Percentiles rank a stretch among this genome's conserved stretches.
Conservation (phyloP, 2,888 invertebrate genomes). For the Eurytoma californica region DNA sequence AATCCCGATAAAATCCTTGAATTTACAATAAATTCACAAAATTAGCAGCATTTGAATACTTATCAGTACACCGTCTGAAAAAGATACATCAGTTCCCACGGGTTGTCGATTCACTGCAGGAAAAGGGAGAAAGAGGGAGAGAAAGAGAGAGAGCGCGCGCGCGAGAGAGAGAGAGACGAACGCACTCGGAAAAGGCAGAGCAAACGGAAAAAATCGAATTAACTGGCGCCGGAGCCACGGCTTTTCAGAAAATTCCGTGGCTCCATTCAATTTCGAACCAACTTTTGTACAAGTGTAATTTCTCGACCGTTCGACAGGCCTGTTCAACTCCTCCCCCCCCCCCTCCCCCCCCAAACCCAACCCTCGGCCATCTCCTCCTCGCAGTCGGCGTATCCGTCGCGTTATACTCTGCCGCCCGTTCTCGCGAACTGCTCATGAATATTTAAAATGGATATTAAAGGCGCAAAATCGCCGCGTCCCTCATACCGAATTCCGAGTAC, state of each 20-base stretch:
- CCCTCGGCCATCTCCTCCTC: neutral
- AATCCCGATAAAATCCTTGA: too few species aligned
- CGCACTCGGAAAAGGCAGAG: neutral
- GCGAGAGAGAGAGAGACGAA: too few species aligned
- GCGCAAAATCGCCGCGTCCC: slow-evolving; percentile 67
- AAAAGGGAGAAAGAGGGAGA: too few species aligned
- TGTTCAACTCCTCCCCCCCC: neutral
- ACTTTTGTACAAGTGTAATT: slow-evolving; percentile 45
- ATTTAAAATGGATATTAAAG: slow-evolving; percentile 74
- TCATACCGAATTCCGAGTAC: slow-evolving; percentile 54
- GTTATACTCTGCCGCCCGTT: neutral
- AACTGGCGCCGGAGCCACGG: neutral
- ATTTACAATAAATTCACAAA: too few species aligned
- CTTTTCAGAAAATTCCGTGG: slow-evolving; percentile 8
- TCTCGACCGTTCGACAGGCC: slow-evolving; percentile 9
- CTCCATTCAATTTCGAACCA: slow-evolving; percentile 54
- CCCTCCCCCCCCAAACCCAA: too few species aligned
- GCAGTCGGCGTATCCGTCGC: neutral
- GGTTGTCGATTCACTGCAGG: too few species aligned
- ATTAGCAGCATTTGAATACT: too few species aligned
- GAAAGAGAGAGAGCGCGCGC: too few species aligned
- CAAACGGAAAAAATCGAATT: slow-evolving; percentile 28
- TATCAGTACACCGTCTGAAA: too few species aligned
- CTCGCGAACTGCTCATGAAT: slow-evolving; percentile 66
- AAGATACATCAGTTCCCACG: too few species aligned